Conservation (phyloP, 64 coral and sea anemone species). For the Anthopleura sola region DNA sequence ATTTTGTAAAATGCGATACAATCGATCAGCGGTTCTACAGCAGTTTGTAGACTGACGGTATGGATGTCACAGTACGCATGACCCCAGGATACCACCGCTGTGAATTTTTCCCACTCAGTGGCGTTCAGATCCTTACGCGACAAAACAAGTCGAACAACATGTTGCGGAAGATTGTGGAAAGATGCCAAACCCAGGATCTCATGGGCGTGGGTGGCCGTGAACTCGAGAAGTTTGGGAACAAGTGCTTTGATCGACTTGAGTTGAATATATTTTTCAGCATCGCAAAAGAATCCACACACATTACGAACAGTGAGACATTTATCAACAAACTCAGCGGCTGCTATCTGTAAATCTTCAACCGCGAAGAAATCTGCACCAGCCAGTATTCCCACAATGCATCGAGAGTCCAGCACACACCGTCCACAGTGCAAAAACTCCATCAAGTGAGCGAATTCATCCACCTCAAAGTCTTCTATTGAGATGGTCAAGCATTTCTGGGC, state of each 20-base stretch:
- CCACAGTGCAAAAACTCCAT: slow-evolving; percentile 66
- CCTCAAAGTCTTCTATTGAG: slow-evolving; percentile 54
- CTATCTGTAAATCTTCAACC: slow-evolving; percentile 44
- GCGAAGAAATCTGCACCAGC: slow-evolving; percentile 53
- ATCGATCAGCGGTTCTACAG: slow-evolving; percentile 59
- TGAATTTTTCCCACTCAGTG: slow-evolving; percentile 52
- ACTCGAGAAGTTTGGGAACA: slow-evolving; percentile 59
- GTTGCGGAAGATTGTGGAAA: slow-evolving; percentile 49
- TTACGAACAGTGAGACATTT: slow-evolving; percentile 33
- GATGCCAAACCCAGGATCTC: slow-evolving; percentile 43
- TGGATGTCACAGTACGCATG: slow-evolving; percentile 32
- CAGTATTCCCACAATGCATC: slow-evolving; percentile 50
- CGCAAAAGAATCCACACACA: slow-evolving; percentile 43
- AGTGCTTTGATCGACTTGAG: slow-evolving; percentile 60
- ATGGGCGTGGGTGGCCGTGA: slow-evolving; percentile 43
- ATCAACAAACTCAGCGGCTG: slow-evolving; percentile 46
- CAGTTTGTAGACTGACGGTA: slow-evolving; percentile 13
- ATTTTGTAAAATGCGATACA: slow-evolving; percentile 60
- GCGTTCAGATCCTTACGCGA: slow-evolving; percentile 47
- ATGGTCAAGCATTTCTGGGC: slow-evolving; percentile 13
- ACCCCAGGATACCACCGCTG: slow-evolving; percentile 49
- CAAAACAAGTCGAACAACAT: slow-evolving; percentile 46
- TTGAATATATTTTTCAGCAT: slow-evolving; percentile 53
- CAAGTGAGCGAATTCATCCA: slow-evolving; percentile 43
- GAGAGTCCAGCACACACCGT: slow-evolving; percentile 34